Evolutionary conservation across 2,113 vertebrate genomes (phyloP).

Genomic region (Pelvicachromis taeniatus): DNA sequence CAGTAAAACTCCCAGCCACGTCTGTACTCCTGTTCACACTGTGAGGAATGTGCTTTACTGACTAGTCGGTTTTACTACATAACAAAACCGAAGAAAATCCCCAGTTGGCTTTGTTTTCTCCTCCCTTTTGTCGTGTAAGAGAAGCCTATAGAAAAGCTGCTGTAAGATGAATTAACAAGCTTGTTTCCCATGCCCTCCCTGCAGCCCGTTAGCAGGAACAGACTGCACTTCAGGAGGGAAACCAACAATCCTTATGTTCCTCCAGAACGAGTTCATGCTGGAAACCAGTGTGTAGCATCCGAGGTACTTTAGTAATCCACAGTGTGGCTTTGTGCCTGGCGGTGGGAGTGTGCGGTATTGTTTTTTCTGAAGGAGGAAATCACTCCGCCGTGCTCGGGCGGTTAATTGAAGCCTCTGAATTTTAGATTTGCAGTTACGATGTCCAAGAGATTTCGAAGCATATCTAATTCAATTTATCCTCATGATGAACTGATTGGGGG

Average conservation of each 20-base stretch:
- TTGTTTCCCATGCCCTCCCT: conserved; percentile 49
- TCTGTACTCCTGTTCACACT: neutral
- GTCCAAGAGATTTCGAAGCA: neutral
- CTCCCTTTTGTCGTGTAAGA: conserved; percentile 21
- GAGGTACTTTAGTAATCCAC: neutral
- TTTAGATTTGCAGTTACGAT: neutral
- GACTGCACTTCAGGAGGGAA: conserved; percentile 14
- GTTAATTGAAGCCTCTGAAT: neutral
- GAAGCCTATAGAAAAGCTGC: conserved; percentile 19
- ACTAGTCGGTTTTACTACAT: conserved; percentile 10
- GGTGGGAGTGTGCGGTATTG: conserved; percentile 6
- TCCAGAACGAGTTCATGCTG: conserved; percentile 28
- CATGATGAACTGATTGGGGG: neutral
- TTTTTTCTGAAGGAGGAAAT: conserved; percentile 4
- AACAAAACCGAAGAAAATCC: conserved; percentile 16
- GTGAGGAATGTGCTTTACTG: conserved; percentile 11
- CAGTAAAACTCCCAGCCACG: neutral
- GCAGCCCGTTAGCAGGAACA: neutral
- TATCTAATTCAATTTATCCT: neutral
- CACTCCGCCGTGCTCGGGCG: neutral
- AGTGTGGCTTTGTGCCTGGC: conserved; percentile 1
- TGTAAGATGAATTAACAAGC: conserved; percentile 42
- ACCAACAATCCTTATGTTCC: conserved; percentile 7
- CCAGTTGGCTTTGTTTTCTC: conserved; percentile 23
- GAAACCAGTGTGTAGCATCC: neutral